These are phyloP conservation scores for Lasioglossum figueresi DNA, from an alignment of 2,888 invertebrate genomes.

Conservation along the genomic window DNA sequence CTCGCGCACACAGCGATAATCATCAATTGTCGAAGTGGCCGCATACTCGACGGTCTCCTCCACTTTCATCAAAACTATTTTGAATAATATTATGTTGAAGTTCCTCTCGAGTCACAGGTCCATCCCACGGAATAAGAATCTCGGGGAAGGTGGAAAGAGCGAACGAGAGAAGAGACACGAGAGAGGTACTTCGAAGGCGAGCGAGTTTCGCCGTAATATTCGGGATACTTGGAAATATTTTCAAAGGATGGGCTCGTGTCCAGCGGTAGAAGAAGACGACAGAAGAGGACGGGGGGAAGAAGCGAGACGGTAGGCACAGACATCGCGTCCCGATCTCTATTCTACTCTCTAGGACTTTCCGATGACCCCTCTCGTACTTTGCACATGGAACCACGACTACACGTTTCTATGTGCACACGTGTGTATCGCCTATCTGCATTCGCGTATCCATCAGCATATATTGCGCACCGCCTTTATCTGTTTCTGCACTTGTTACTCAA, in stretches of 20 bases:
- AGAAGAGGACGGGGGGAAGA: conserved; percentile 5
- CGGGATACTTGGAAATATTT: conserved; percentile 75
- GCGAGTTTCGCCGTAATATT: conserved; percentile 68
- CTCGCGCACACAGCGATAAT: neutral
- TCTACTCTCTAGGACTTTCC: conserved; percentile 55
- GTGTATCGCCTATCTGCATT: conserved; percentile 14
- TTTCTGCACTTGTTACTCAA: neutral
- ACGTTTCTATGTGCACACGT: neutral
- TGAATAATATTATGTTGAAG: conserved; percentile 48
- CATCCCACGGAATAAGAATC: conserved; percentile 54
- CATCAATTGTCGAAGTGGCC: conserved; percentile 12
- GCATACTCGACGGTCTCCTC: conserved; percentile 19
- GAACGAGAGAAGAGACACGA: conserved; percentile 3
- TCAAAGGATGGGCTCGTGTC: conserved; percentile 79
- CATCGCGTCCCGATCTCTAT: conserved; percentile 73
- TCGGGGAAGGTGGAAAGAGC: conserved; percentile 34
- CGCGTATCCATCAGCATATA: conserved; percentile 31
- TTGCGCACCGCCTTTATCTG: neutral
- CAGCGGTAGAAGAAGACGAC: conserved; percentile 48
- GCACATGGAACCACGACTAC: conserved; percentile 8
- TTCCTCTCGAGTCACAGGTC: conserved; percentile 36
- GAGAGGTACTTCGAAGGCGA: conserved; percentile 56
- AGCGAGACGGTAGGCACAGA: conserved; percentile 54
- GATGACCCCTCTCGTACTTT: conserved; percentile 43
- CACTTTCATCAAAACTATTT: conserved; percentile 47